These are phyloP conservation scores for Epizoanthus scotinus DNA, from an alignment of 92 coral and sea anemone species.

Conservation along the genomic window DNA sequence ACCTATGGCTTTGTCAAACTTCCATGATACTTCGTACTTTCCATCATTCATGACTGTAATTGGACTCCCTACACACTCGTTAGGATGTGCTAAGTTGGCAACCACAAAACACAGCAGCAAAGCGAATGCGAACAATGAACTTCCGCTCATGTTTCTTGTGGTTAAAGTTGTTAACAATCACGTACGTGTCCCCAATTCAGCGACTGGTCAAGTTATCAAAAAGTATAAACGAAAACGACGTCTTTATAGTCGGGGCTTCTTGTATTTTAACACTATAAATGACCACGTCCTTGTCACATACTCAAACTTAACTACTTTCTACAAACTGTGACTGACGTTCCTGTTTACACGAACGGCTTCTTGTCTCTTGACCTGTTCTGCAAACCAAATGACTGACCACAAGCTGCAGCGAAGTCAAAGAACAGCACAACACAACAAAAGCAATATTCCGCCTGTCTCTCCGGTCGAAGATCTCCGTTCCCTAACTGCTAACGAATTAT, in stretches of 20 bases:
- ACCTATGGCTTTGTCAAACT: not conserved
- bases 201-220: not conserved
- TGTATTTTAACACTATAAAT: not conserved
- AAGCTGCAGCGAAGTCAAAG: no score
- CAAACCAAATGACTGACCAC: no score
- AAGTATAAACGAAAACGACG: not conserved
- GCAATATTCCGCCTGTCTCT: no score
- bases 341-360: no score
- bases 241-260: not conserved
- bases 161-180: not conserved
- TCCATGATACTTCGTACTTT: constrained; percentile 35
- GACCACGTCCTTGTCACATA: not conserved
- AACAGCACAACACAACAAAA: no score
- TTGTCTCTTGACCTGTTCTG: not conserved
- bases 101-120: not conserved
- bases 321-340: no score
- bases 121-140: not conserved
- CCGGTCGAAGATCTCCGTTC: no score
- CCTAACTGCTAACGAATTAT: no score
- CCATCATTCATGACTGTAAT: not conserved
- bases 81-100: not conserved
- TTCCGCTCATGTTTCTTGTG: constrained; percentile 31
- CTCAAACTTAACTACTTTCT: not conserved
- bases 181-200: not conserved
- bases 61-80: constrained; percentile 1